Evolutionary conservation across 2,113 vertebrate species (phyloP).

Genomic region (Pygoscelis antarcticus): DNA sequence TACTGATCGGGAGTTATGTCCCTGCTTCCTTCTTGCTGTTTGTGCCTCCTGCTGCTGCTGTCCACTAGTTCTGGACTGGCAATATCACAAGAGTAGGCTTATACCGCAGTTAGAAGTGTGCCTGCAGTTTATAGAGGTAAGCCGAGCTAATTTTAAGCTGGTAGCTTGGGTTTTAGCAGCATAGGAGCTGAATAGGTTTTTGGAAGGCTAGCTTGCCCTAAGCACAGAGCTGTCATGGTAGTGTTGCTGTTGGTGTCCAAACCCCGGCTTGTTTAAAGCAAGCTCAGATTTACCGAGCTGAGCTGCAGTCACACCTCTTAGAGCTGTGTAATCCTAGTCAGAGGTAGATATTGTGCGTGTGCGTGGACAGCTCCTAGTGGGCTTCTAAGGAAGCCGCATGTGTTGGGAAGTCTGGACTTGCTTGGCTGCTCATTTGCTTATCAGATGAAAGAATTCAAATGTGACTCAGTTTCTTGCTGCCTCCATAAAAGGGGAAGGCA

Average conservation of each 20-base stretch:
- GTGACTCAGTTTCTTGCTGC: background rate
- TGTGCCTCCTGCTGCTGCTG: background rate
- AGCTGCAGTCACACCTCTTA: background rate
- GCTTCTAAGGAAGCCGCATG: background rate
- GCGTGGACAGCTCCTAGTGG: background rate
- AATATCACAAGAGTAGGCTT: background rate
- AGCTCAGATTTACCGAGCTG: background rate
- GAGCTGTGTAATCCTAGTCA: background rate
- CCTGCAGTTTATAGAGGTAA: background rate
- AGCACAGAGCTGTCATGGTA: background rate
- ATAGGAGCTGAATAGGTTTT: background rate
- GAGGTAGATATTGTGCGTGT: background rate
- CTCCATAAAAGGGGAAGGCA: background rate
- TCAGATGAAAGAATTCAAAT: background rate
- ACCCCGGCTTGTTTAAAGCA: background rate
- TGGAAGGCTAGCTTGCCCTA: background rate
- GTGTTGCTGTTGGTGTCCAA: background rate
- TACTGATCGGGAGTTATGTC: background rate
- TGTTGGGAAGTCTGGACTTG: background rate
- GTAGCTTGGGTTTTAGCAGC: background rate
- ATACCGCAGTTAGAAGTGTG: background rate
- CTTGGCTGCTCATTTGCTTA: background rate
- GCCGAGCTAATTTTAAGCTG: background rate
- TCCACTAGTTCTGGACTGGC: background rate
- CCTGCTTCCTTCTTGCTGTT: background rate